phyloP scores from a whole-genome alignment of 2,888 invertebrate genomes.

The Trichopria drosophilae region DNA sequence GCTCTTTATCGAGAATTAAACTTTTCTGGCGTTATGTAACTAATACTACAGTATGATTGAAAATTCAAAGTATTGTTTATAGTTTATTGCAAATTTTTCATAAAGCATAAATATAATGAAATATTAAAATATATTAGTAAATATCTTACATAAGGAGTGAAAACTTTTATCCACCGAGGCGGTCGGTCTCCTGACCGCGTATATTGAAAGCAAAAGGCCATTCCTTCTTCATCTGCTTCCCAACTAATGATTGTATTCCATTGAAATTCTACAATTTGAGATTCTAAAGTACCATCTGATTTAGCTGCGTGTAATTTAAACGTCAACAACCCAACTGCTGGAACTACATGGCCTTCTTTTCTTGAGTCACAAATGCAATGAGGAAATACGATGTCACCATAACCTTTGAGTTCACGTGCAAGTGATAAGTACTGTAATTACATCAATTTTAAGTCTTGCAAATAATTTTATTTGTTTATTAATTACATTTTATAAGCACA shows the following conservation, averaged over 20 bases:
- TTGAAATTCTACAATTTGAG: constrained; percentile 77
- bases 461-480: not conserved
- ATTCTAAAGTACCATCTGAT: constrained; percentile 77
- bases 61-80: no score
- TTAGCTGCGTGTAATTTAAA: constrained; percentile 82
- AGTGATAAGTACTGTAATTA: constrained; percentile 72
- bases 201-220: constrained; percentile 89
- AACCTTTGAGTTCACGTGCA: constrained; percentile 86
- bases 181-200: constrained; percentile 75
- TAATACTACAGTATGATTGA: no score
- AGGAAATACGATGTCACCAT: constrained; percentile 92
- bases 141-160: constrained; percentile 81
- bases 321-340: constrained; percentile 68
- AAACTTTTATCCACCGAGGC: constrained; percentile 82
- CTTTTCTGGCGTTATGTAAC: no score
- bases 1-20: no score
- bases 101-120: no score
- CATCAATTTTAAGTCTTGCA: constrained; percentile 1
- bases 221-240: constrained; percentile 90
- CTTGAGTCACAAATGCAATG: constrained; percentile 90
- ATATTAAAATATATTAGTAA: not conserved
- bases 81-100: no score
- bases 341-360: constrained; percentile 83
- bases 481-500: no score
- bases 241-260: constrained; percentile 84